Evolutionary conservation across 92 coral and sea anemone genomes (phyloP).

Genomic region (Porites evermanni): DNA sequence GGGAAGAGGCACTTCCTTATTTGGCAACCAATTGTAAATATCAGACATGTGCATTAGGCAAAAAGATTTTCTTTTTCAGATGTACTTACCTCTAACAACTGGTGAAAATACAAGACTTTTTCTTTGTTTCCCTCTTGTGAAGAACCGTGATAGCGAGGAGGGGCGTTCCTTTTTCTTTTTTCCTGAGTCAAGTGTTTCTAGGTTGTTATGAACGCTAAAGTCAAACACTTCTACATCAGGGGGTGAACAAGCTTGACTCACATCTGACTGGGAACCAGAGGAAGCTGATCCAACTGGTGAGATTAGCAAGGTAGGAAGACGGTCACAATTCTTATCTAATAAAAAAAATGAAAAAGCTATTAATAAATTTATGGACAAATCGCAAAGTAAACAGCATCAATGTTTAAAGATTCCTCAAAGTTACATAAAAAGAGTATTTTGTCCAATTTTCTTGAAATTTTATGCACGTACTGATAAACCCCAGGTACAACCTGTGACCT

Average conservation of each 20-base stretch:
- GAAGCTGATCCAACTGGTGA: conserved; percentile 19
- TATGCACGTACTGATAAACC: too few species aligned
- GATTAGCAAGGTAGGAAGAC: background rate
- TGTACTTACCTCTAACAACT: conserved; percentile 55
- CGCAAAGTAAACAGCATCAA: background rate
- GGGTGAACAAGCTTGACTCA: conserved; percentile 36
- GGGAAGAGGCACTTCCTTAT: too few species aligned
- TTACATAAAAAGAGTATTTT: too few species aligned
- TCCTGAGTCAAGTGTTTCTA: conserved; percentile 15
- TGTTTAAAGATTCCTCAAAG: too few species aligned
- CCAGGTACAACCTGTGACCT: too few species aligned
- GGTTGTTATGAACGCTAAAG: conserved; percentile 34
- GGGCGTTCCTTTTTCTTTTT: conserved; percentile 70
- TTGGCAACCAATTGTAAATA: too few species aligned
- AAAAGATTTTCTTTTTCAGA: background rate
- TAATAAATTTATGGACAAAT: background rate
- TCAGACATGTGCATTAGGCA: background rate
- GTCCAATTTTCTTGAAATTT: too few species aligned
- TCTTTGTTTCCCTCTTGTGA: conserved; percentile 74
- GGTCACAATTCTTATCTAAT: background rate
- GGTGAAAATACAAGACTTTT: conserved; percentile 41
- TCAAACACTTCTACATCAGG: conserved; percentile 83
- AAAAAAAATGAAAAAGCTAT: background rate
- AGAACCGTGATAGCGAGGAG: conserved; percentile 79
- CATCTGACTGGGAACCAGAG: conserved; percentile 28